Evolutionary conservation across 2,888 invertebrate species (phyloP).

Genomic region (Idaea dimidiata): DNA sequence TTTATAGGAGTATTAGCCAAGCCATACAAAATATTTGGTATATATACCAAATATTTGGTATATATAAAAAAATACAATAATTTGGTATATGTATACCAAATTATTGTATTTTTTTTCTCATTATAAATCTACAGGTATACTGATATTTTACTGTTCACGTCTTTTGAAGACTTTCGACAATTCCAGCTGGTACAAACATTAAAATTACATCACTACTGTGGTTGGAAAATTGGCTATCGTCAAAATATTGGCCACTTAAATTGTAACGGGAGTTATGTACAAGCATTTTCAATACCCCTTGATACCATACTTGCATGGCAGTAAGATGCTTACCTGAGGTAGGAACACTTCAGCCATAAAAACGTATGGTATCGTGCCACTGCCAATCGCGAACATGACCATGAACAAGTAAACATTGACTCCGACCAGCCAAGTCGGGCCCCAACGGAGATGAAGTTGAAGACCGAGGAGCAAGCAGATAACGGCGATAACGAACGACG

Average conservation of each 20-base stretch:
- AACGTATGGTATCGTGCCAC: slow-evolving; percentile 55
- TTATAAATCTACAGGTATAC: too few species aligned
- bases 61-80: too few species aligned
- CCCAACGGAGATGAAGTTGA: slow-evolving; percentile 55
- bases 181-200: neutral
- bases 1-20: neutral
- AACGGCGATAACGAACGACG: slow-evolving; percentile 39
- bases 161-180: neutral
- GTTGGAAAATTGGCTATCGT: too few species aligned
- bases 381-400: slow-evolving; percentile 43
- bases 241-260: too few species aligned
- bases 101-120: too few species aligned
- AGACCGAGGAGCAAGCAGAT: slow-evolving; percentile 48
- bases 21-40: too few species aligned
- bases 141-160: too few species aligned
- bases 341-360: slow-evolving; percentile 52
- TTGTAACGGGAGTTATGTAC: too few species aligned
- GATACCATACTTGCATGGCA: neutral
- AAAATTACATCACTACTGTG: neutral
- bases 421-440: slow-evolving; percentile 48
- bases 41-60: too few species aligned
- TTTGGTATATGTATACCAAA: too few species aligned
- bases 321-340: slow-evolving; percentile 47
- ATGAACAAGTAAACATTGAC: slow-evolving; percentile 46
- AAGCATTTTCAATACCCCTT: neutral